phyloP scores from a whole-genome alignment of 2,888 invertebrate genomes.

The Rhagophthalmus giganteus region DNA sequence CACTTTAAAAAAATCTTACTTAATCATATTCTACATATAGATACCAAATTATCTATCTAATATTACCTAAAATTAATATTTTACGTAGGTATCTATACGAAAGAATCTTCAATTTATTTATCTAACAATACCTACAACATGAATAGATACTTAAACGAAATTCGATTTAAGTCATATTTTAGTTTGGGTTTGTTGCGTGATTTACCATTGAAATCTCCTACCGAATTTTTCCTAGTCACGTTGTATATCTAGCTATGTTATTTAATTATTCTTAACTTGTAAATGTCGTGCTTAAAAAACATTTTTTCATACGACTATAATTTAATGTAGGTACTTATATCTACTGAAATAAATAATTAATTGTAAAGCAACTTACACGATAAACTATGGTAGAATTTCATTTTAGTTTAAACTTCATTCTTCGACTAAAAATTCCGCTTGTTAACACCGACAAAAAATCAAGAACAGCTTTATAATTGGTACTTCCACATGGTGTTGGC shows the following conservation, averaged over 20 bases:
- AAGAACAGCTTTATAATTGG: conserved; percentile 13
- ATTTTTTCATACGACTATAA: too few species aligned
- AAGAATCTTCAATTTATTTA: too few species aligned
- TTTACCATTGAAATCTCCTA: conserved; percentile 10
- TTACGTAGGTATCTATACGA: too few species aligned
- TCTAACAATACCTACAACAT: too few species aligned
- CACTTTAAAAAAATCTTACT: too few species aligned
- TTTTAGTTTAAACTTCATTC: neutral
- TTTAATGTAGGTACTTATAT: neutral
- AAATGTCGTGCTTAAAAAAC: too few species aligned
- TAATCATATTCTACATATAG: too few species aligned
- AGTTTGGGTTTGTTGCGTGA: conserved; percentile 16
- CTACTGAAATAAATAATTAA: neutral
- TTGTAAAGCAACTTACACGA: conserved; percentile 1
- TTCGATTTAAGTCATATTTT: conserved; percentile 8
- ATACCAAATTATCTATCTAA: too few species aligned
- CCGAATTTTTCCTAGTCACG: neutral
- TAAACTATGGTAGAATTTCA: neutral
- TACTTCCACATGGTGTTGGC: conserved; percentile 14
- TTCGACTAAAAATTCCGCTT: neutral
- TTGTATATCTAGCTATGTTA: neutral
- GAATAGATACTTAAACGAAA: conserved; percentile 8
- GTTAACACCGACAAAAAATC: conserved; percentile 6
- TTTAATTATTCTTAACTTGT: too few species aligned
- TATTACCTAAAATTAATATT: too few species aligned